Percentiles rank a stretch among this genome's conserved stretches.
These are phyloP conservation scores for Pterostichus madidus DNA, from an alignment of 2,888 invertebrate genomes.

Conservation along the genomic window DNA sequence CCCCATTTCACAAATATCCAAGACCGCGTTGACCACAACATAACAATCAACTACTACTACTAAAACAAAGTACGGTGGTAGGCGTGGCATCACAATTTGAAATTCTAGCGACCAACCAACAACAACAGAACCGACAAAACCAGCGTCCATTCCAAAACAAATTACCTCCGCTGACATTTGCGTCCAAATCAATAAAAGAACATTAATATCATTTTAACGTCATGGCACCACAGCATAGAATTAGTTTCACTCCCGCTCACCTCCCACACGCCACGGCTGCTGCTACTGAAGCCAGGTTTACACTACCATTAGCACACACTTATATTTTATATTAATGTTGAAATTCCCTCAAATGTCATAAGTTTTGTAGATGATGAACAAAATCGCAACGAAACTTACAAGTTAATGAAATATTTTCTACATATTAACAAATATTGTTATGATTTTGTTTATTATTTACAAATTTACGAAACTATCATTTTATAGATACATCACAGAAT, in stretches of 20 bases:
- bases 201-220: constrained; percentile 63
- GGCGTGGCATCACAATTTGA: constrained; percentile 52
- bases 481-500: too few relatives aligned
- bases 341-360: too few relatives aligned
- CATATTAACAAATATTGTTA: too few relatives aligned
- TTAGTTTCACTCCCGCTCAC: constrained; percentile 27
- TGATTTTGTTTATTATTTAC: too few relatives aligned
- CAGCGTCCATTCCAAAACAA: constrained; percentile 44
- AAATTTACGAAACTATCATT: too few relatives aligned
- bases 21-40: too few relatives aligned
- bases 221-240: constrained; percentile 18
- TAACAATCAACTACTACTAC: too few relatives aligned
- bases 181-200: constrained; percentile 61
- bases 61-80: constrained; percentile 27
- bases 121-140: constrained; percentile 5
- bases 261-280: too few relatives aligned
- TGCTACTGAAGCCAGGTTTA: not conserved
- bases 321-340: not conserved
- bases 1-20: too few relatives aligned
- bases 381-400: too few relatives aligned
- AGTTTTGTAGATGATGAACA: too few relatives aligned
- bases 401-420: too few relatives aligned
- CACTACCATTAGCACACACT: not conserved
- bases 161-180: constrained; percentile 50
- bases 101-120: constrained; percentile 49